phyloP scores from a whole-genome alignment of 2,113 vertebrate genomes.

The Amia ocellicauda region DNA sequence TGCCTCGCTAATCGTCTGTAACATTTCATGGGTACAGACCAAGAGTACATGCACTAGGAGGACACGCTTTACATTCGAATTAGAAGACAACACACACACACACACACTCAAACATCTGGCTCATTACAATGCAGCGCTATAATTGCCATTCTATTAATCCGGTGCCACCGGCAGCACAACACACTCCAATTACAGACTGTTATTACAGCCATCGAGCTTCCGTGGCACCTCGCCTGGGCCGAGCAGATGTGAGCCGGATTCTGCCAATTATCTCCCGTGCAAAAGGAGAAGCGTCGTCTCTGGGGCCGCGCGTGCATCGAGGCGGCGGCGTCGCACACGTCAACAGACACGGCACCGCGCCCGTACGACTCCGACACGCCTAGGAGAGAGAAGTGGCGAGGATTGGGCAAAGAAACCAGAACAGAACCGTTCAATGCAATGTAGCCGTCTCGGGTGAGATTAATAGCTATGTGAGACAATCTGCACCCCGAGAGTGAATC shows the following conservation, averaged over 20 bases:
- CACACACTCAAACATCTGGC: constrained; percentile 16
- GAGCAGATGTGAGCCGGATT: constrained; percentile 8
- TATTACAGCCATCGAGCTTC: neutral
- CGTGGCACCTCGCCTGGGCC: constrained; percentile 9
- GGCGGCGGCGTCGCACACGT: too few relatives aligned
- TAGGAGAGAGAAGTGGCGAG: too few relatives aligned
- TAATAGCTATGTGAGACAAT: too few relatives aligned
- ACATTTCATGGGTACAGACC: neutral
- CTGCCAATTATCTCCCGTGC: constrained; percentile 3
- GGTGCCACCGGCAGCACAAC: constrained; percentile 2
- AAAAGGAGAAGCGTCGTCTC: too few relatives aligned
- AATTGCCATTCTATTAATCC: constrained; percentile 15
- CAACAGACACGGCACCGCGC: too few relatives aligned
- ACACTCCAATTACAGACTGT: constrained; percentile 9
- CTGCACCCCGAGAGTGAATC: too few relatives aligned
- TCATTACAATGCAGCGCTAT: constrained; percentile 16
- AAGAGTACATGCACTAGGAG: neutral
- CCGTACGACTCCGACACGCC: too few relatives aligned
- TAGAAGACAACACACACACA: constrained; percentile 1
- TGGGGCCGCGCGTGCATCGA: too few relatives aligned
- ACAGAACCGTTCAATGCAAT: too few relatives aligned
- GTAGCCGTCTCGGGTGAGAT: too few relatives aligned
- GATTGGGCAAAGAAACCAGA: too few relatives aligned
- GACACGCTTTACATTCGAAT: neutral
- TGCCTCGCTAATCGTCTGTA: too few relatives aligned